Base-by-base conservation (phyloP, 2,797 vertebrate genomes). In the Thamnophis elegans region DNA sequence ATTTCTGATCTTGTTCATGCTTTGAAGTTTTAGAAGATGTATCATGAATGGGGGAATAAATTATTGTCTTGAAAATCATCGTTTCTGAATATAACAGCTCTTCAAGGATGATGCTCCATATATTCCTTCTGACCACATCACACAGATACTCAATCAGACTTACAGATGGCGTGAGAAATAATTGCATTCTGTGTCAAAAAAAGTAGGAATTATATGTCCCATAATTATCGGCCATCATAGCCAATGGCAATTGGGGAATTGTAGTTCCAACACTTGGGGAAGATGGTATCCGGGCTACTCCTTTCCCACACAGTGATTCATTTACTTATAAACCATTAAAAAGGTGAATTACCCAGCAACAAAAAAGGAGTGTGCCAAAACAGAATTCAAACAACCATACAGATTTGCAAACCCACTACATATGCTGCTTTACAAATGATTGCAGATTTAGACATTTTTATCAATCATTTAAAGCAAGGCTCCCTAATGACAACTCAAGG, bases 41-140 rank as follows among this genome's bases (percentile, higher is more conserved):
- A 25, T 82, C 78, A 89, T 56, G 51, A 88, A 92, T 89, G 68
- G 13, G n/a, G 51, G 55, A 59, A 56, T 78, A 92, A 92, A 59
- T 82, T 13, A 89, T 82, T 78, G 36, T 92, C 18, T 65, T 32
- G 42, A 73, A 59, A 92, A 89, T 56, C 13, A 59, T 20, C 26
- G 1, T 18, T 54, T 13, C 60, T 60, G 47, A 60, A 36, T 25
- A 89, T 51, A 82, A 82, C 26, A 56, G 55, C 14, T 54, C 36
- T 73, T 86, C 85, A 86, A n/a, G 85, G 91, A 82, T 65, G 59
- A 53, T 14, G 14, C 25, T 6, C 32, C 0, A 6, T 65, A 11
- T 55, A 26, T 82, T 82, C 10, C 11, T 54, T 91, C 18, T 28
- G 13, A 25, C 12, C 16, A 1, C 25, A 20, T 54, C 85, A 68